A percentile compares a stretch with the other conserved stretches of the same genome.
phyloP scores from a whole-genome alignment of 2,888 invertebrate species.

The Euphydryas editha region DNA sequence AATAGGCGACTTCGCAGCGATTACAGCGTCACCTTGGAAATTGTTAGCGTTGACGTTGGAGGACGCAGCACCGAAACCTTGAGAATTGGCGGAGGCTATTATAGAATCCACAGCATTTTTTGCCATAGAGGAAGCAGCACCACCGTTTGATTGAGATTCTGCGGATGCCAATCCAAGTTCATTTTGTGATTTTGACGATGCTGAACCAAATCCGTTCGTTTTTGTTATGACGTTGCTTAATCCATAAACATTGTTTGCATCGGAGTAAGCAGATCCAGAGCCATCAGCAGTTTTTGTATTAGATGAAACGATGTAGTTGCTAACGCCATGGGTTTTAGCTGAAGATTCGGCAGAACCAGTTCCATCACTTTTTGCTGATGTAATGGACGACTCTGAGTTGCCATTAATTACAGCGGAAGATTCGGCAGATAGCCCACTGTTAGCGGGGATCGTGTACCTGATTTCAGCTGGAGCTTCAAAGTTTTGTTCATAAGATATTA shows the following conservation, averaged over 20 bases:
- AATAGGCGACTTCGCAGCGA: constrained; percentile 54
- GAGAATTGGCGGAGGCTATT: constrained; percentile 56
- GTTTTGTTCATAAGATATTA: constrained; percentile 70
- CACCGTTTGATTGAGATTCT: constrained; percentile 51
- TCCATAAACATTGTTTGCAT: constrained; percentile 58
- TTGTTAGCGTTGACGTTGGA: constrained; percentile 62
- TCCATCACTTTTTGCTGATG: constrained; percentile 59
- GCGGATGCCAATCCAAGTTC: constrained; percentile 50
- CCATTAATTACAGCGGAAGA: constrained; percentile 61
- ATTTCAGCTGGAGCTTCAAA: constrained; percentile 56
- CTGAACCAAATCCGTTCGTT: constrained; percentile 56
- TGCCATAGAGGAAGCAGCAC: constrained; percentile 53
- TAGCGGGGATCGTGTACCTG: constrained; percentile 46
- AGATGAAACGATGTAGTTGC: constrained; percentile 55
- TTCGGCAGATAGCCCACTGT: constrained; percentile 52
- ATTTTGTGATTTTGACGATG: constrained; percentile 57
- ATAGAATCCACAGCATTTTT: constrained; percentile 51
- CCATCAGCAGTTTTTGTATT: constrained; percentile 61
- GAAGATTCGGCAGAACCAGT: constrained; percentile 61
- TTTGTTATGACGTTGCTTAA: constrained; percentile 58
- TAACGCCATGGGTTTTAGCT: constrained; percentile 59
- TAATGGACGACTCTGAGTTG: constrained; percentile 55
- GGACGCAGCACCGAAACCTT: constrained; percentile 57
- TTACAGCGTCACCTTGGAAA: constrained; percentile 51
- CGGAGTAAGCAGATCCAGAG: constrained; percentile 61